Conservation (phyloP, 2,113 vertebrate species). For the Etia nguti region DNA sequence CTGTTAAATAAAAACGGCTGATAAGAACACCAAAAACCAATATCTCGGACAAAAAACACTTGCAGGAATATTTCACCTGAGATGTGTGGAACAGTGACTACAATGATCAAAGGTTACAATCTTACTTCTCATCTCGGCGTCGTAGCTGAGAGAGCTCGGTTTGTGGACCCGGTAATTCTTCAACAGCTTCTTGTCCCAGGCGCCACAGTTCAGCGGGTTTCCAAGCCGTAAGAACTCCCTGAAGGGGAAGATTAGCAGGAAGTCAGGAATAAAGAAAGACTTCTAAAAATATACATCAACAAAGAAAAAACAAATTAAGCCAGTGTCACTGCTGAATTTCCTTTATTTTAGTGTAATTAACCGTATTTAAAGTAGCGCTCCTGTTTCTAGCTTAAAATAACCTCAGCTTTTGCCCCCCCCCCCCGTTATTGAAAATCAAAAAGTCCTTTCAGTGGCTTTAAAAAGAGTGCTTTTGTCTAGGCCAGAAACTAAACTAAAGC, state of each 20-base stretch:
- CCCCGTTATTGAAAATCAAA: neutral
- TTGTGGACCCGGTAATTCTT: slow-evolving; percentile 96
- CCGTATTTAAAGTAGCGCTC: neutral
- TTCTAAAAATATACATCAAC: neutral
- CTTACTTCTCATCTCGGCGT: slow-evolving; percentile 94
- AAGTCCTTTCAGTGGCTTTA: neutral
- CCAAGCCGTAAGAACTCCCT: slow-evolving; percentile 96
- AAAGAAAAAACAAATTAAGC: neutral
- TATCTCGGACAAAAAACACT: neutral
- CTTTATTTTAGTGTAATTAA: neutral
- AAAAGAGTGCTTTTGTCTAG: accelerated
- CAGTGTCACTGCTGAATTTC: neutral
- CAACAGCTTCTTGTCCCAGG: slow-evolving; percentile 95
- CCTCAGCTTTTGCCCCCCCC: neutral
- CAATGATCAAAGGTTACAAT: neutral
- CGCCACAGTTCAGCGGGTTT: slow-evolving; percentile 95
- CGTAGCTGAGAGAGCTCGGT: slow-evolving; percentile 91
- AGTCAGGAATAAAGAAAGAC: neutral
- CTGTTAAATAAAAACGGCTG: neutral
- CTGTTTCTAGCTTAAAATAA: neutral
- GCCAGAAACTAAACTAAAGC: neutral
- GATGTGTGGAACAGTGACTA: neutral
- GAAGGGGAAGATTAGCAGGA: neutral
- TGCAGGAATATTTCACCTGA: neutral
- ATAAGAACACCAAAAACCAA: neutral